Conservation (phyloP, 1,140 invertebrate species). For the Drosophila subobscura region DNA sequence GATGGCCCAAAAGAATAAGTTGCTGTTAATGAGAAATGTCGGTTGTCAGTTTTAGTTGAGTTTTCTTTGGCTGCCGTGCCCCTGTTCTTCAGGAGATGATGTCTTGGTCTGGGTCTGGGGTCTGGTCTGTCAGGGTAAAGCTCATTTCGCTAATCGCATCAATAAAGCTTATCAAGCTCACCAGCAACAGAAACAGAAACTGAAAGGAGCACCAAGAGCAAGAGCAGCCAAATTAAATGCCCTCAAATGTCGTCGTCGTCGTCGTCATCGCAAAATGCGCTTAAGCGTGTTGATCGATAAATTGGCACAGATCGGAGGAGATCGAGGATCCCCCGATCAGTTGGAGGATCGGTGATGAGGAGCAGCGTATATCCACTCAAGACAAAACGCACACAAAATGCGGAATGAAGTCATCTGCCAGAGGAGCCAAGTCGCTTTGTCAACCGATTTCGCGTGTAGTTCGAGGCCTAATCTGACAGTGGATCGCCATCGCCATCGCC, state of each 20-base stretch:
- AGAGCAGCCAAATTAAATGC: constrained; percentile 52
- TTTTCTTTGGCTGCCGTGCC: constrained; percentile 6
- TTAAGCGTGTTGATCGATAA: constrained; percentile 81
- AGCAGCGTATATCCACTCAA: constrained; percentile 10
- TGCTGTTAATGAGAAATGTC: constrained; percentile 79
- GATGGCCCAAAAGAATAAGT: constrained; percentile 53
- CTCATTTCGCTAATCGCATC: constrained; percentile 81
- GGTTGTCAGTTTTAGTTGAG: constrained; percentile 65
- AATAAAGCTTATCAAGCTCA: constrained; percentile 79
- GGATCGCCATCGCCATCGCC: constrained; percentile 76
- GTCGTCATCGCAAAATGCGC: constrained; percentile 58
- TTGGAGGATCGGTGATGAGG: constrained; percentile 21
- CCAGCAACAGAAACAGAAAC: constrained; percentile 20
- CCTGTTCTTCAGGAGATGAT: too few species aligned
- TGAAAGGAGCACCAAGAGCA: background rate
- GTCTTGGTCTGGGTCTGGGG: background rate
- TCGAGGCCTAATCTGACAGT: constrained; percentile 69
- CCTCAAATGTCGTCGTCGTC: constrained; percentile 54
- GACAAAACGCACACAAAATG: constrained; percentile 72
- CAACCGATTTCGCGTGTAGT: constrained; percentile 75
- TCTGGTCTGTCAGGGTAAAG: constrained; percentile 58
- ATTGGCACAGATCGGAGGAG: constrained; percentile 64
- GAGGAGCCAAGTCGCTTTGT: constrained; percentile 62
- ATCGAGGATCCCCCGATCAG: background rate
- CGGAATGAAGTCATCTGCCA: constrained; percentile 76